Conservation (phyloP, 2,797 vertebrate species). For the Phaenicophaeus curvirostris region DNA sequence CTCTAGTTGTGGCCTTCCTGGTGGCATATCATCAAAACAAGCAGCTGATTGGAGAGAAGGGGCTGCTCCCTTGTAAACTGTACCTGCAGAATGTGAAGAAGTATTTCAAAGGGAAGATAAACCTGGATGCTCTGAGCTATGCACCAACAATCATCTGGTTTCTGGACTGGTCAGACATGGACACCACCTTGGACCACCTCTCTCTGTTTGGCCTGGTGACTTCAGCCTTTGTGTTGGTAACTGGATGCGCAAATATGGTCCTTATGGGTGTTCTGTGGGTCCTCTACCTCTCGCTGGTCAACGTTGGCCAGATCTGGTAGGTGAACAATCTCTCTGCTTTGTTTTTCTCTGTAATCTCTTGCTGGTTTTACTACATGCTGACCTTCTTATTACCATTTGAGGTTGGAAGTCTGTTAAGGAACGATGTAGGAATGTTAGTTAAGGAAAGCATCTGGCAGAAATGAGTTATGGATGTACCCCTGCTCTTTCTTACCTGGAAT, state of each 20-base stretch:
- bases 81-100: constrained; percentile 86
- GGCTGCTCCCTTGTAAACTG: constrained; percentile 85
- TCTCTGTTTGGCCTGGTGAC: constrained; percentile 83
- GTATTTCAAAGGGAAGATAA: constrained; percentile 85
- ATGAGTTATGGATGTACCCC: not conserved
- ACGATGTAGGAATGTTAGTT: not conserved
- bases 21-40: constrained; percentile 93
- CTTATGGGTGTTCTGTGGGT: constrained; percentile 89
- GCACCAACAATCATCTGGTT: constrained; percentile 90
- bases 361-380: fast-evolving
- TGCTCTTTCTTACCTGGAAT: not conserved
- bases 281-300: constrained; percentile 92
- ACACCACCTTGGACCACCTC: constrained; percentile 85
- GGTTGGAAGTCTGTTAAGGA: not conserved
- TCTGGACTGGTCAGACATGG: constrained; percentile 89
- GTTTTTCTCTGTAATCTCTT: not conserved
- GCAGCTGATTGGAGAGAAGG: constrained; percentile 89
- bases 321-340: constrained; percentile 16
- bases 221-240: constrained; percentile 83
- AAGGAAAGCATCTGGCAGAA: not conserved
- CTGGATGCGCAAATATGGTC: constrained; percentile 89
- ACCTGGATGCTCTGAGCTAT: constrained; percentile 81
- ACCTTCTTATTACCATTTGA: not conserved
- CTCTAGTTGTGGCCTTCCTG: constrained; percentile 86
- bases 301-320: constrained; percentile 94